These are phyloP conservation scores for Epistrophella euchroma DNA, from an alignment of 2,888 invertebrate species.

Conservation along the genomic window DNA sequence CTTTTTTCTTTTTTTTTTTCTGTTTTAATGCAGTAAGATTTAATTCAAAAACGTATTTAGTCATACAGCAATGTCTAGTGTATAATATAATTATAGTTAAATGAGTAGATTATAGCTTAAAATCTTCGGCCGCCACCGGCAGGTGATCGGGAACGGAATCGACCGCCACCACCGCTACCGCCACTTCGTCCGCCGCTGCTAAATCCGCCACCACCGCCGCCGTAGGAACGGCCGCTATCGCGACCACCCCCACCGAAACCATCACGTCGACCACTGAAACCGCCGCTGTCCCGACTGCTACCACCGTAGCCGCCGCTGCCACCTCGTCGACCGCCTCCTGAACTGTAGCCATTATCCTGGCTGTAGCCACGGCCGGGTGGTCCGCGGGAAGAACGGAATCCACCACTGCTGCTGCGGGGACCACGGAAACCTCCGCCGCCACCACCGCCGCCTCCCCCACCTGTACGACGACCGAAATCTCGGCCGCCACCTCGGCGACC, in stretches of 20 bases:
- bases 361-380: conserved; percentile 79
- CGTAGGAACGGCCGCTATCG: conserved; percentile 80
- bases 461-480: conserved; percentile 83
- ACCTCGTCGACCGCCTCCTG: conserved; percentile 72
- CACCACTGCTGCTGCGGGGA: conserved; percentile 83
- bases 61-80: conserved; percentile 74
- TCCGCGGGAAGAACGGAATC: conserved; percentile 85
- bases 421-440: conserved; percentile 84
- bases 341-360: conserved; percentile 71
- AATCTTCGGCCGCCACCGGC: conserved; percentile 79
- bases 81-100: conserved; percentile 69
- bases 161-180: conserved; percentile 82
- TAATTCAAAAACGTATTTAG: conserved; percentile 72
- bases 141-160: conserved; percentile 83
- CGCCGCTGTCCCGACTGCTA: conserved; percentile 80
- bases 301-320: conserved; percentile 78
- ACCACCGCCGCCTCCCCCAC: conserved; percentile 85
- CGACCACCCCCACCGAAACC: conserved; percentile 81
- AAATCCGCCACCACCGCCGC: conserved; percentile 84
- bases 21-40: conserved; percentile 69
- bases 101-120: conserved; percentile 67
- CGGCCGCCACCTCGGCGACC: conserved; percentile 85
- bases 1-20: conserved; percentile 26
- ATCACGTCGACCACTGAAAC: conserved; percentile 84
- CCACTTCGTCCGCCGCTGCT: conserved; percentile 84